Evolutionary conservation across 2,888 invertebrate species (phyloP).

Genomic region (Cepaea hortensis): DNA sequence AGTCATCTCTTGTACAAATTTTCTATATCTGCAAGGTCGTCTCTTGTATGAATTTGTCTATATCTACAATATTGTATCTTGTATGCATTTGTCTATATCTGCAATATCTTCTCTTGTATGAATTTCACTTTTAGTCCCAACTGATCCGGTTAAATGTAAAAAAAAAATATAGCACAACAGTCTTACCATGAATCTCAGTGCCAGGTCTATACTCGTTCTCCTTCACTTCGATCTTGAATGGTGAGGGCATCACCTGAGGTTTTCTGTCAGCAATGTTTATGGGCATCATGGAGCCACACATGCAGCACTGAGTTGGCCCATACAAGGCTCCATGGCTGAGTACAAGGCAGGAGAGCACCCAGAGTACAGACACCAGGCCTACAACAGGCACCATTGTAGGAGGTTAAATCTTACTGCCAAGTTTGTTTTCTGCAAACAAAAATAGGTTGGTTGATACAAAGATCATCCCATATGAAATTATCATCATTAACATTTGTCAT

Average conservation of each 20-base stretch:
- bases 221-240: constrained; percentile 61
- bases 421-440: background rate
- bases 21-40: too few species aligned
- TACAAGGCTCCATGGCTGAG: constrained; percentile 43
- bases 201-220: constrained; percentile 49
- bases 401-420: background rate
- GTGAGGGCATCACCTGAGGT: constrained; percentile 64
- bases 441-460: too few species aligned
- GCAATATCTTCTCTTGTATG: too few species aligned
- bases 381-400: constrained; percentile 36
- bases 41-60: too few species aligned
- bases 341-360: constrained; percentile 15
- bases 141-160: background rate
- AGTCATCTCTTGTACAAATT: too few species aligned
- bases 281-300: constrained; percentile 57
- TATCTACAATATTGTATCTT: too few species aligned
- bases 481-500: too few species aligned
- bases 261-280: constrained; percentile 40
- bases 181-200: constrained; percentile 56
- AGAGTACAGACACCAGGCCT: constrained; percentile 34
- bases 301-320: constrained; percentile 58
- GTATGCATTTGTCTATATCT: too few species aligned
- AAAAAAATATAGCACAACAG: background rate
- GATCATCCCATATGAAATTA: too few species aligned
- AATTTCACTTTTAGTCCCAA: too few species aligned